phyloP scores from a whole-genome alignment of 2,888 invertebrate species.

The Julus scandinavius region DNA sequence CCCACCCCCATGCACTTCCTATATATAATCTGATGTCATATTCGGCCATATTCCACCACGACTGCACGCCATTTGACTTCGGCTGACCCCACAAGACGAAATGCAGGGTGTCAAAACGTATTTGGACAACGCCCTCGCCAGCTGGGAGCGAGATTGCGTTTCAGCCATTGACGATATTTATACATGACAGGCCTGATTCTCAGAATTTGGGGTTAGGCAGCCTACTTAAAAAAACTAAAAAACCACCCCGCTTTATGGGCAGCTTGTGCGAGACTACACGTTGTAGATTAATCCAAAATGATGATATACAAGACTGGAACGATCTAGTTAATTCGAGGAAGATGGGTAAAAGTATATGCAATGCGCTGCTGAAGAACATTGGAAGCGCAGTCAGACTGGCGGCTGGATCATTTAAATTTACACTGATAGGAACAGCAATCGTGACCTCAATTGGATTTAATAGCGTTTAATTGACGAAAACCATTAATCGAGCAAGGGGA shows the following conservation, averaged over 20 bases:
- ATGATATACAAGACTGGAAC: conserved; percentile 26
- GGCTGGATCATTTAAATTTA: conserved; percentile 44
- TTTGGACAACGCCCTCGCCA: conserved; percentile 33
- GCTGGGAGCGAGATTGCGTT: conserved; percentile 33
- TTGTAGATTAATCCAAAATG: conserved; percentile 10
- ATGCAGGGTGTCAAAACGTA: conserved; percentile 9
- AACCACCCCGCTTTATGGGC: neutral
- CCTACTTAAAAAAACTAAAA: neutral
- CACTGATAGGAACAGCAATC: conserved; percentile 39
- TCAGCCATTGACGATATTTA: conserved; percentile 33
- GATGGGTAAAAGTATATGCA: neutral
- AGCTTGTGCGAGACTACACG: neutral
- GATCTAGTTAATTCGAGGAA: conserved; percentile 33
- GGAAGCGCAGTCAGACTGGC: conserved; percentile 47
- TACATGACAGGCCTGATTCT: neutral
- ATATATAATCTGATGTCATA: neutral
- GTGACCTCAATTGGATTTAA: conserved; percentile 50
- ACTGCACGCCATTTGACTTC: conserved; percentile 11
- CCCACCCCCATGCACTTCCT: too few relatives aligned
- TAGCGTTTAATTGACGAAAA: conserved; percentile 49
- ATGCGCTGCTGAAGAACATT: conserved; percentile 18
- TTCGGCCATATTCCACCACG: conserved; percentile 3
- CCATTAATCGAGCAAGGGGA: conserved; percentile 41
- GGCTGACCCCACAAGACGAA: conserved; percentile 26
- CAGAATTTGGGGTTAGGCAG: neutral